A percentile compares a stretch with the other conserved stretches of the same genome.
These are phyloP conservation scores for Dunckerocampus dactyliophorus DNA, from an alignment of 2,113 vertebrate genomes.

Conservation along the genomic window DNA sequence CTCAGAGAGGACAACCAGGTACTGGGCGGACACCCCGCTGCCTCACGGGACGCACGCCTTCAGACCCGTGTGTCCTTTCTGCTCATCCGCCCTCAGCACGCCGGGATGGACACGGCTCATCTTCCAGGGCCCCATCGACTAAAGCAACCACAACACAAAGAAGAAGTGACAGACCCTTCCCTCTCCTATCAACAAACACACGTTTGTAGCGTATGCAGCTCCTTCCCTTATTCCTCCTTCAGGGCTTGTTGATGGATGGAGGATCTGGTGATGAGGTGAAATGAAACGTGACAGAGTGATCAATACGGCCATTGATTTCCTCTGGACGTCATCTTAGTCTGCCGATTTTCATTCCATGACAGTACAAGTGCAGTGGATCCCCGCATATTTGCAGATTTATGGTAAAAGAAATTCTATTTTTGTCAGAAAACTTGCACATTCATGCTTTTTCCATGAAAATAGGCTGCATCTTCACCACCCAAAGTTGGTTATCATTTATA, in stretches of 20 bases:
- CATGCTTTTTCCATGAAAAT: no score
- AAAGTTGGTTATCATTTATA: no score
- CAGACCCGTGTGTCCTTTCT: constrained; percentile 94
- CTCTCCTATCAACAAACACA: not conserved
- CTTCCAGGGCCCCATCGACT: constrained; percentile 97
- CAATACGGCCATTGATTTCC: not conserved
- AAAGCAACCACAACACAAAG: constrained; percentile 30
- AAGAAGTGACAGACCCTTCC: not conserved
- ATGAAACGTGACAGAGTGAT: not conserved
- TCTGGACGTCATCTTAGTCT: not conserved
- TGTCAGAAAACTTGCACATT: no score
- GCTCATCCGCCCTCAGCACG: constrained; percentile 82
- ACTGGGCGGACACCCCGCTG: constrained; percentile 93
- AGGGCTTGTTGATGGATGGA: constrained; percentile 22
- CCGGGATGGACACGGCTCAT: constrained; percentile 90
- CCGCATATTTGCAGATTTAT: no score
- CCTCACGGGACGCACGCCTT: constrained; percentile 97
- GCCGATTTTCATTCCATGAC: constrained; percentile 29
- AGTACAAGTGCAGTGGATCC: not conserved
- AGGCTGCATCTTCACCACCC: no score
- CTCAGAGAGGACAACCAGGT: constrained; percentile 91
- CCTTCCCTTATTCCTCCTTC: constrained; percentile 48
- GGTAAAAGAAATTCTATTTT: no score
- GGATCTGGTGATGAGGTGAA: constrained; percentile 11
- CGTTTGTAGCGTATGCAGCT: constrained; percentile 37